These are phyloP conservation scores for Elysia crispata DNA, from an alignment of 2,888 invertebrate species.

Conservation along the genomic window DNA sequence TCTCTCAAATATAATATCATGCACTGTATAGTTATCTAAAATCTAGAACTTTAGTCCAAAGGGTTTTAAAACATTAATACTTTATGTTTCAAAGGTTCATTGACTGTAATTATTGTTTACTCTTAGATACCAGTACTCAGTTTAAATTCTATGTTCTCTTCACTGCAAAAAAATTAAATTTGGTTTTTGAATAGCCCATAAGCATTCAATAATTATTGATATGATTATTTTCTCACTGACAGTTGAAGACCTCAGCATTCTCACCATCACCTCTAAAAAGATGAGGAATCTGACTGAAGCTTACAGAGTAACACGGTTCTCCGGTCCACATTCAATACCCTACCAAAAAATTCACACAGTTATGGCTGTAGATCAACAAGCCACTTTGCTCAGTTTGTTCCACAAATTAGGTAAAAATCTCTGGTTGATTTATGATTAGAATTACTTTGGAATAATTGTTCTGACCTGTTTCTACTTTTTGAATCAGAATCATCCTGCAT, in stretches of 20 bases:
- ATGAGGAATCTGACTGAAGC: constrained; percentile 74
- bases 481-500: too few relatives aligned
- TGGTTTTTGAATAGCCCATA: neutral
- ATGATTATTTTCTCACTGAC: constrained; percentile 17
- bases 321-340: constrained; percentile 61
- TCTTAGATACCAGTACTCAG: too few relatives aligned
- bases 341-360: constrained; percentile 58
- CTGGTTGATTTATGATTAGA: neutral
- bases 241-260: constrained; percentile 75
- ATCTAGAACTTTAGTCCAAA: too few relatives aligned
- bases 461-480: too few relatives aligned
- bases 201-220: neutral
- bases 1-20: too few relatives aligned
- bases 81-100: neutral
- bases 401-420: constrained; percentile 67
- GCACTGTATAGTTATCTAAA: too few relatives aligned
- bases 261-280: constrained; percentile 75
- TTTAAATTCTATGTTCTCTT: too few relatives aligned
- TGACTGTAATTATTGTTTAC: neutral
- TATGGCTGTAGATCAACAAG: constrained; percentile 63
- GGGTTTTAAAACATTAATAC: neutral
- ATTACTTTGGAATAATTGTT: too few relatives aligned
- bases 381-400: constrained; percentile 63
- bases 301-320: constrained; percentile 67
- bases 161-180: too few relatives aligned